Conservation (phyloP, 1,140 invertebrate species). For the Octopus sinensis region DNA sequence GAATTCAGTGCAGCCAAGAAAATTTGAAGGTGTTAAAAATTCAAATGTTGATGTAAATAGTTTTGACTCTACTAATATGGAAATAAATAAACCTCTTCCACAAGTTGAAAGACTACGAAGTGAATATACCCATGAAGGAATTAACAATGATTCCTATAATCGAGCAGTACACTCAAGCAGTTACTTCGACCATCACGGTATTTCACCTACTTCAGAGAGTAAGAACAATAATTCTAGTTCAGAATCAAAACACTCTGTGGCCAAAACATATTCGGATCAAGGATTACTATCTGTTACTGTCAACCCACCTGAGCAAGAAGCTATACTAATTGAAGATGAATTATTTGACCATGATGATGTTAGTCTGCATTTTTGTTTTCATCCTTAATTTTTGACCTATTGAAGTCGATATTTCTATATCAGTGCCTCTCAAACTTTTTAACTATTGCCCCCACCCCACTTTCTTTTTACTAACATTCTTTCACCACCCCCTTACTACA, state of each 20-base stretch:
- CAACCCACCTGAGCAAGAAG: constrained; percentile 20
- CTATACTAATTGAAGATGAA: constrained; percentile 36
- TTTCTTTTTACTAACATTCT: too few species aligned
- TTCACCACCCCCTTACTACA: too few species aligned
- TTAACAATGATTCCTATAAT: constrained; percentile 45
- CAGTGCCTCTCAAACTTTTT: too few species aligned
- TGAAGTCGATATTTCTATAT: too few species aligned
- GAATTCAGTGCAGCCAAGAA: background rate
- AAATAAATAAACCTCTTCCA: background rate
- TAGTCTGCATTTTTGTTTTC: constrained; percentile 16
- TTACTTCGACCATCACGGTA: background rate
- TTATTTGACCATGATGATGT: constrained; percentile 28
- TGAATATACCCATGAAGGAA: constrained; percentile 1
- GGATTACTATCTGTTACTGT: constrained; percentile 20
- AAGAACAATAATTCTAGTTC: background rate
- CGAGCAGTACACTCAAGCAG: constrained; percentile 43
- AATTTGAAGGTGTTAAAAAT: background rate
- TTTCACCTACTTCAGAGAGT: background rate
- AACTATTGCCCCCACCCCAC: too few species aligned
- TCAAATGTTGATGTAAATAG: background rate
- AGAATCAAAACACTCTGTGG: background rate
- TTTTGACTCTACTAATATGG: background rate
- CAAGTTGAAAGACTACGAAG: background rate
- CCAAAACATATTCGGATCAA: background rate
- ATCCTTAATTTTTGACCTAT: background rate